Percentiles rank a stretch among this genome's conserved stretches.
phyloP scores from a whole-genome alignment of 2,113 vertebrate genomes.

The Micronisus gabar region DNA sequence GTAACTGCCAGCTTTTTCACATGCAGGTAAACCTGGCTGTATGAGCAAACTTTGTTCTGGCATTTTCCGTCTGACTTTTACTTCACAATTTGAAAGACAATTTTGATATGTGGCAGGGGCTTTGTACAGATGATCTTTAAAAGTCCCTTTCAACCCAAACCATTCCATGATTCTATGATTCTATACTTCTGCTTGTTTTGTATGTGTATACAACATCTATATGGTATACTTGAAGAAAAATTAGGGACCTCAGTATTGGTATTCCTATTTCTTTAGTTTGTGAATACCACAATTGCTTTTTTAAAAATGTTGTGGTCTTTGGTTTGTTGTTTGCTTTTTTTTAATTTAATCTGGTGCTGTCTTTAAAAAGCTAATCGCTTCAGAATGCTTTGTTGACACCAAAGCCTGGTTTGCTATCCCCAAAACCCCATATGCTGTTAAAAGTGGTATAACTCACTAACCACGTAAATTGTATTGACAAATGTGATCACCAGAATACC shows the following conservation, averaged over 20 bases:
- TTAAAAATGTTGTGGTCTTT: neutral
- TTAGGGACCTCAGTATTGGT: neutral
- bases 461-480: neutral
- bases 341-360: neutral
- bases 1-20: neutral
- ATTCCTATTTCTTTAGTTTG: neutral
- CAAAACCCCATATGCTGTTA: neutral
- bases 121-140: neutral
- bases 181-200: neutral
- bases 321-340: neutral
- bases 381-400: neutral
- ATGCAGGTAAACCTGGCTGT: neutral
- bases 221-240: neutral
- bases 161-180: neutral
- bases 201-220: neutral
- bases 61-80: neutral
- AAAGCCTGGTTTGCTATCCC: neutral
- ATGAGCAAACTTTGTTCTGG: neutral
- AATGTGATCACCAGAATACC: neutral
- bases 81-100: neutral
- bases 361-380: neutral
- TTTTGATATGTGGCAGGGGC: rapidly evolving
- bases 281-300: neutral
- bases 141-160: neutral
- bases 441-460: neutral